Evolutionary conservation across 2,888 invertebrate species (phyloP).

Genomic region (Limenitis arthemis): DNA sequence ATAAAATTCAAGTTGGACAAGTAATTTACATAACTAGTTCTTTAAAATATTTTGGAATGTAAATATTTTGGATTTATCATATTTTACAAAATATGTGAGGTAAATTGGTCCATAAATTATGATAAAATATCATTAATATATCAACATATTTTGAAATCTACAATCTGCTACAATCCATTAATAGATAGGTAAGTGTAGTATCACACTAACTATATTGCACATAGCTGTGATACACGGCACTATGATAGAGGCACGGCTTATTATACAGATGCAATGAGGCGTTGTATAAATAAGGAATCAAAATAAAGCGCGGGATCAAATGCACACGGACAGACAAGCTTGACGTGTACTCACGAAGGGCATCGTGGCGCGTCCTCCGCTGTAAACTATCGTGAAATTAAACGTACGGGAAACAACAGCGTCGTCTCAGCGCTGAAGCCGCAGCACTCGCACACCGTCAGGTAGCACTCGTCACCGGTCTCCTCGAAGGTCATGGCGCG

Average conservation of each 20-base stretch:
- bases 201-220: neutral
- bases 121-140: too few relatives aligned
- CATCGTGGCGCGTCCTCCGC: conserved; percentile 51
- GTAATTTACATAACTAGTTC: too few relatives aligned
- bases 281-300: neutral
- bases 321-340: conserved; percentile 46
- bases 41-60: too few relatives aligned
- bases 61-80: too few relatives aligned
- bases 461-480: conserved; percentile 61
- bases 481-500: conserved; percentile 70
- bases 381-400: conserved; percentile 62
- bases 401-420: conserved; percentile 66
- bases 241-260: neutral
- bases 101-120: too few relatives aligned
- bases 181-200: neutral
- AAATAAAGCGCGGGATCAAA: conserved; percentile 4
- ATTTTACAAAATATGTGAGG: too few relatives aligned
- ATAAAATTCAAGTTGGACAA: too few relatives aligned
- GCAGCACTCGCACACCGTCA: conserved; percentile 69
- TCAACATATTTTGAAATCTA: too few relatives aligned
- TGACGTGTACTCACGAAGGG: conserved; percentile 61
- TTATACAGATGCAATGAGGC: neutral
- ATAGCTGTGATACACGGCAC: neutral
- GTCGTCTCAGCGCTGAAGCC: conserved; percentile 68
- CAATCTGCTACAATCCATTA: too few relatives aligned